Evolutionary conservation across 2,113 vertebrate species (phyloP).

Genomic region (Anarhynchus alexandrinus): DNA sequence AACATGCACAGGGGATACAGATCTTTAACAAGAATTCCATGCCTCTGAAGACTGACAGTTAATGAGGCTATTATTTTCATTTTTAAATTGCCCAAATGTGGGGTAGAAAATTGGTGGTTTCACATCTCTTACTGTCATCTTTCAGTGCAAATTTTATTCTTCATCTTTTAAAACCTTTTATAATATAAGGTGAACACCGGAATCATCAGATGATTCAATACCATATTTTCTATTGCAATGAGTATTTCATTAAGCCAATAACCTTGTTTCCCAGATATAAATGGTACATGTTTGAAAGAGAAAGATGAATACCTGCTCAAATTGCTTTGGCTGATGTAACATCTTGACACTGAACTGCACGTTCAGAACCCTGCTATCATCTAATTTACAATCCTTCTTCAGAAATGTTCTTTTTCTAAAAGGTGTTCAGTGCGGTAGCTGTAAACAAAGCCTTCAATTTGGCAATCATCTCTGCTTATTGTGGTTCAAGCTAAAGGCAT

Average conservation of each 20-base stretch:
- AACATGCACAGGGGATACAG: constrained; percentile 13
- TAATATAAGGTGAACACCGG: background rate
- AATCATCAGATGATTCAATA: background rate
- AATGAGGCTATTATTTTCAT: constrained; percentile 67
- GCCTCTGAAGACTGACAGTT: constrained; percentile 30
- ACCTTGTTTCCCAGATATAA: constrained; percentile 5
- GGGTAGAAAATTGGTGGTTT: constrained; percentile 29
- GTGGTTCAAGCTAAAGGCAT: background rate
- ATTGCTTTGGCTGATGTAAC: background rate
- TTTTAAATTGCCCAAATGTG: constrained; percentile 35
- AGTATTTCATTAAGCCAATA: background rate
- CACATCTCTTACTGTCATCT: background rate
- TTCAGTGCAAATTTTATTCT: background rate
- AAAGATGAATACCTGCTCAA: background rate
- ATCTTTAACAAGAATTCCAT: constrained; percentile 60
- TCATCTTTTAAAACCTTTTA: constrained; percentile 22
- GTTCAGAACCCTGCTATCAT: background rate
- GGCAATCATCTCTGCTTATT: background rate
- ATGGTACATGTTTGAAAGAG: background rate
- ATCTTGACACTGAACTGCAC: constrained; percentile 9
- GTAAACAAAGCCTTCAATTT: constrained; percentile 26
- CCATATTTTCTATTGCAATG: background rate
- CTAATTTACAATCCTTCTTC: background rate
- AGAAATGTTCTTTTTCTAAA: constrained; percentile 10
- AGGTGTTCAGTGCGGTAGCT: background rate